Conservation (phyloP, 2,888 invertebrate species). For the Allygus modestus region DNA sequence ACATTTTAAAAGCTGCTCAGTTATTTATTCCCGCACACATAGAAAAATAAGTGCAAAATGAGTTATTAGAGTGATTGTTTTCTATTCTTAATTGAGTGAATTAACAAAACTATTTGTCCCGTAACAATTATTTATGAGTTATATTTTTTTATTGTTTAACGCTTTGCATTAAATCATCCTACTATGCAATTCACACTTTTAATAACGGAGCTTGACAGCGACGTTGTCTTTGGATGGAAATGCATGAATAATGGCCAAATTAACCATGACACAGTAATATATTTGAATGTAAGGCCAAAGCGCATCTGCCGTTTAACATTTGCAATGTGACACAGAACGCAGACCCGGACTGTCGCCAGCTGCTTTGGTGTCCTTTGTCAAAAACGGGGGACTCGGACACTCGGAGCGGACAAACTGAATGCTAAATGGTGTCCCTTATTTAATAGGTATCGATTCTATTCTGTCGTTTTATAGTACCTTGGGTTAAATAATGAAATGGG, state of each 20-base stretch:
- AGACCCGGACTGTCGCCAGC: neutral
- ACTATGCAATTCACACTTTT: too few species aligned
- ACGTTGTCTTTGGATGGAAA: too few species aligned
- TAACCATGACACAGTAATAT: conserved; percentile 11
- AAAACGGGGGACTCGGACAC: conserved; percentile 8
- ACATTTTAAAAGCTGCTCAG: too few species aligned
- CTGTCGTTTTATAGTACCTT: neutral
- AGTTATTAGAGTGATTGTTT: too few species aligned
- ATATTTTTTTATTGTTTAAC: too few species aligned
- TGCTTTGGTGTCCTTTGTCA: neutral
- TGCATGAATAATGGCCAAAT: neutral
- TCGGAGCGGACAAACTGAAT: conserved; percentile 14
- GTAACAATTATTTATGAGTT: too few species aligned
- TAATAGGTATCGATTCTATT: conserved; percentile 12
- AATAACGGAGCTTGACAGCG: too few species aligned
- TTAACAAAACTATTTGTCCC: too few species aligned
- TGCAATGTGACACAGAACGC: neutral
- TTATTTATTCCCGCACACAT: too few species aligned
- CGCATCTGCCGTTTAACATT: neutral
- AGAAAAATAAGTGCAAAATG: too few species aligned
- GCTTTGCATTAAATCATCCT: too few species aligned
- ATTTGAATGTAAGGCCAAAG: neutral
- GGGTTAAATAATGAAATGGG: neutral
- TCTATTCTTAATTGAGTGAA: too few species aligned
- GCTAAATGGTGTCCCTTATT: conserved; percentile 25